These are phyloP conservation scores for Scaptomyza polygonia DNA, from an alignment of 2,888 invertebrate genomes.

Conservation along the genomic window DNA sequence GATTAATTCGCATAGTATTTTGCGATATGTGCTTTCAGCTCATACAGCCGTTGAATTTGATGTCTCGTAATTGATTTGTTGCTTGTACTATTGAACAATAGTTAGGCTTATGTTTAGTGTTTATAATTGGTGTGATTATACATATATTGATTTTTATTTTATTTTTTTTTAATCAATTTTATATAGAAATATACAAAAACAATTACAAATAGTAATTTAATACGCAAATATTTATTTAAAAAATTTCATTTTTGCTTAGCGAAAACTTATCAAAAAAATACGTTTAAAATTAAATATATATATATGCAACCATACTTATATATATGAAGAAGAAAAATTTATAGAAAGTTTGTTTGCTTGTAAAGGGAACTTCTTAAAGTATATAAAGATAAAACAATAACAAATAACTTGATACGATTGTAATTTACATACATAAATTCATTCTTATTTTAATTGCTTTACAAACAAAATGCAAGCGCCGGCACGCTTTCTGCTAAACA, in stretches of 20 bases:
- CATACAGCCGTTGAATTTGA: constrained; percentile 43
- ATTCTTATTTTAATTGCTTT: constrained; percentile 27
- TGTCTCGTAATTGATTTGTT: constrained; percentile 56
- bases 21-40: constrained; percentile 34
- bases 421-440: no score
- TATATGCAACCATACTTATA: constrained; percentile 1
- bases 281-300: constrained; percentile 28
- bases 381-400: constrained; percentile 34
- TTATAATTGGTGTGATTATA: constrained; percentile 74
- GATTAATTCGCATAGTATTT: constrained; percentile 51
- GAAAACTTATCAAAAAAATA: constrained; percentile 54
- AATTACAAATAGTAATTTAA: constrained; percentile 48
- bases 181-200: constrained; percentile 53
- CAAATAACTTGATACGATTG: constrained; percentile 29
- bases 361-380: constrained; percentile 53
- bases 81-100: constrained; percentile 45
- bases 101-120: constrained; percentile 68
- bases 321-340: constrained; percentile 18
- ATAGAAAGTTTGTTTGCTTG: constrained; percentile 38
- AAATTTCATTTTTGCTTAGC: constrained; percentile 69
- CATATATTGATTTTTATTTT: constrained; percentile 47
- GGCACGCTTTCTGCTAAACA: constrained; percentile 51
- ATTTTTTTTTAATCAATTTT: constrained; percentile 42
- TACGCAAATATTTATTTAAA: constrained; percentile 51
- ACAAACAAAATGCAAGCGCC: constrained; percentile 35